Percentiles rank a stretch among this genome's conserved stretches.
Evolutionary conservation across 30 jellyfish, hydroid and myxozoan species (phyloP).

Genomic region (Morbakka virulenta): DNA sequence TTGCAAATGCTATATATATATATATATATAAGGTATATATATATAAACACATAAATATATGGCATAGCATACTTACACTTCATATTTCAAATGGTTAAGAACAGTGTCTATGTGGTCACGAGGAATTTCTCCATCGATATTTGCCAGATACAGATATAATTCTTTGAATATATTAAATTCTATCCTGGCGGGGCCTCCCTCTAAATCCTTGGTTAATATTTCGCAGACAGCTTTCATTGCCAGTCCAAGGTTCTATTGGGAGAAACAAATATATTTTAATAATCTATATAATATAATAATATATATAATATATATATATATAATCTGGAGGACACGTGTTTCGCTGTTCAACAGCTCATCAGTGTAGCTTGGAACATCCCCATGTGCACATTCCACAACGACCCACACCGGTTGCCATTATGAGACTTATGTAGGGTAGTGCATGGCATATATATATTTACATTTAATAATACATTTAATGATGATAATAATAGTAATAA

Average conservation of each 20-base stretch:
- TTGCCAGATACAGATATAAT: slow-evolving; percentile 77
- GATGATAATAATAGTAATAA: too few species aligned
- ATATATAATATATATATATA: too few species aligned
- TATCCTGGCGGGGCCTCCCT: slow-evolving; percentile 92
- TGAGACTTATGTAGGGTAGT: too few species aligned
- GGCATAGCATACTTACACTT: slow-evolving; percentile 48
- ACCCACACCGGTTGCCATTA: too few species aligned
- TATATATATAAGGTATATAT: background rate
- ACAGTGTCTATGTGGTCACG: slow-evolving; percentile 67
- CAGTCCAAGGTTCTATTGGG: slow-evolving; percentile 43
- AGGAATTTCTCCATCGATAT: slow-evolving; percentile 87
- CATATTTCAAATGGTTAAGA: slow-evolving; percentile 66
- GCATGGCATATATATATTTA: too few species aligned
- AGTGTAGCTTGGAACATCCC: too few species aligned
- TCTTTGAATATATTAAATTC: slow-evolving; percentile 61
- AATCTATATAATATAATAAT: too few species aligned
- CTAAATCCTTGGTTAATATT: slow-evolving; percentile 82
- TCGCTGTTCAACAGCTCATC: too few species aligned
- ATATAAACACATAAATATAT: background rate
- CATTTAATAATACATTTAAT: too few species aligned
- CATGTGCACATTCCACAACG: too few species aligned
- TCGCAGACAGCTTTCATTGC: slow-evolving; percentile 83
- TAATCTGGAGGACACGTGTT: too few species aligned
- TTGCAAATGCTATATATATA: too few species aligned
- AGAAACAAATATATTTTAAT: background rate